These are phyloP conservation scores for Sinelater perroti DNA, from an alignment of 2,888 invertebrate genomes.

Conservation along the genomic window DNA sequence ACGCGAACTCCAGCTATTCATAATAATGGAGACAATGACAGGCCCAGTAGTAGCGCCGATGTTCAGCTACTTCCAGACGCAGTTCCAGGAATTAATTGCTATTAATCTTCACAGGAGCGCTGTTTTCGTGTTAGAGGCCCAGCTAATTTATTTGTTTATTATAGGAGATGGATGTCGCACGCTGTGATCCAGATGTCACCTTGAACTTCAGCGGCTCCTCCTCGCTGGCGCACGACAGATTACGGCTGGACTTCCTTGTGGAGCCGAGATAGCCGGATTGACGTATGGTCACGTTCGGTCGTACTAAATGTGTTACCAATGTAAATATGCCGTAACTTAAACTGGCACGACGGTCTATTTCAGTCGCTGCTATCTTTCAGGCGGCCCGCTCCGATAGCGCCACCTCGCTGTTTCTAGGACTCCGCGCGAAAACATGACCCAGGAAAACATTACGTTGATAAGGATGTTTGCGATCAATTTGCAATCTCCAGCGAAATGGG, in stretches of 20 bases:
- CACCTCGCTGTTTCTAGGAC: neutral
- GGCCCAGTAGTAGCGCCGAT: too few species aligned
- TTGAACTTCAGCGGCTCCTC: constrained; percentile 24
- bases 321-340: too few species aligned
- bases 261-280: neutral
- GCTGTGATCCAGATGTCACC: constrained; percentile 23
- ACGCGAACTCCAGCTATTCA: too few species aligned
- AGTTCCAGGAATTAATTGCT: constrained; percentile 19
- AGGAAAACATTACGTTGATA: constrained; percentile 2
- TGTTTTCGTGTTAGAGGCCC: constrained; percentile 13
- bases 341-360: too few species aligned
- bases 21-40: too few species aligned
- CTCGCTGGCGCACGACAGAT: neutral
- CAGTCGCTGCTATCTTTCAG: too few species aligned
- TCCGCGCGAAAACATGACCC: constrained; percentile 10
- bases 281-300: too few species aligned
- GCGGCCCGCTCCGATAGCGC: too few species aligned
- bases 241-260: neutral
- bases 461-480: constrained; percentile 1
- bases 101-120: constrained; percentile 5
- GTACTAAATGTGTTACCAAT: too few species aligned
- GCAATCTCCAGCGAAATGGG: too few species aligned
- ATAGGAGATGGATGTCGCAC: constrained; percentile 13
- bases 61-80: constrained; percentile 1
- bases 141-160: constrained; percentile 26